These are phyloP conservation scores for Petrocephalus sullivani DNA, from an alignment of 2,797 vertebrate genomes.

Conservation along the genomic window DNA sequence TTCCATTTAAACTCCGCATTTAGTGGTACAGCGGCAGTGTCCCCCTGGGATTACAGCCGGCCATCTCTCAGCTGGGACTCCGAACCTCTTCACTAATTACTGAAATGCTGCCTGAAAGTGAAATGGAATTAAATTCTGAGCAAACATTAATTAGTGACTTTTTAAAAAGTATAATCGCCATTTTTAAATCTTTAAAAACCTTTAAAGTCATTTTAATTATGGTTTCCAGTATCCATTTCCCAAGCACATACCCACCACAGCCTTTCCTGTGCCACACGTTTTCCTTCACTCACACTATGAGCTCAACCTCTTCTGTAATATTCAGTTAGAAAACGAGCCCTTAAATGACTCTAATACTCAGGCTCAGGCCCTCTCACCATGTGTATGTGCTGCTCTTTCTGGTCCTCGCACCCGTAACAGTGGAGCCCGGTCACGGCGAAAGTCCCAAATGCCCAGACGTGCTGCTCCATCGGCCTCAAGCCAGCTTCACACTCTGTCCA, in stretches of 20 bases:
- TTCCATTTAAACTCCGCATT: background rate
- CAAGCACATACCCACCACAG: conserved; percentile 31
- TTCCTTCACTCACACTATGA: background rate
- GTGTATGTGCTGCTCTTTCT: background rate
- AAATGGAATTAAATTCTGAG: background rate
- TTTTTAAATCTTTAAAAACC: conserved; percentile 65
- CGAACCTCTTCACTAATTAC: background rate
- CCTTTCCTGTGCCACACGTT: conserved; percentile 8
- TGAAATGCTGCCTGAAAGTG: background rate
- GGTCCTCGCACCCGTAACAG: background rate
- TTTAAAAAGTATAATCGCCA: conserved; percentile 63
- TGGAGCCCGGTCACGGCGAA: background rate
- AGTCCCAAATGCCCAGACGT: background rate
- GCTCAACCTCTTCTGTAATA: background rate
- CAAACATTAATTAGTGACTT: conserved; percentile 26
- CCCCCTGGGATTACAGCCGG: background rate
- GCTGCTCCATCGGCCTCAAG: background rate
- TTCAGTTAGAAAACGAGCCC: background rate
- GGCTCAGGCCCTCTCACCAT: background rate
- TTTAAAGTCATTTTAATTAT: conserved; percentile 69
- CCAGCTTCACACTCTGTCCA: background rate
- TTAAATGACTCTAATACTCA: background rate
- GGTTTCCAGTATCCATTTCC: conserved; percentile 39
- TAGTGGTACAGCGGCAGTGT: background rate
- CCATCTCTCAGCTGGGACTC: background rate